Evolutionary conservation across 30 jellyfish, hydroid and myxozoan genomes (phyloP), one percentile per base, ranked within the genome.

Genomic region (Turritopsis dohrnii): DNA sequence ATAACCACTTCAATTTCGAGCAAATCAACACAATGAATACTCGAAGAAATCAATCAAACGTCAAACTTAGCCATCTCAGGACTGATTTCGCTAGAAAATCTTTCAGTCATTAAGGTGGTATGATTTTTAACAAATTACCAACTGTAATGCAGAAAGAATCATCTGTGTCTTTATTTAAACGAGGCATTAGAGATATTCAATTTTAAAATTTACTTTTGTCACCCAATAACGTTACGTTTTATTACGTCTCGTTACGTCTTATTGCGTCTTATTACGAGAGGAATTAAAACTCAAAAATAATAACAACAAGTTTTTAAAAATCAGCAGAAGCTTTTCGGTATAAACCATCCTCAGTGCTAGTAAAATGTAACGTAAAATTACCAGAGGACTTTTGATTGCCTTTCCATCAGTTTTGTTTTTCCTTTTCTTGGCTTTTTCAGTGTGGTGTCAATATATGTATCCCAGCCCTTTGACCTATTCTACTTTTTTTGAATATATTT

Each of bases 51-150:
- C 72, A 54, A 54, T 54, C 72, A 54, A 54, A 54, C 72, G n/a
- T 54, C 72, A 54, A 54, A 54, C 72, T 54, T 54, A 54, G 72
- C 72, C 72, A 54, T 54, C 72, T 54, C n/a, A 54, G 72, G 72
- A 54, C 18, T 54, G n/a, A 54, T 16, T 54, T 54, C 72, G 72
- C 72, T 16, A 54, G 72, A 54, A 54, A 54, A 54, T 54, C 18
- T 54, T 54, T 54, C 72, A 54, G 72, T 54, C 72, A 54, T 54
- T n/a, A 54, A 54, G 72, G 72, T 54, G 72, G n/a, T n/a, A n/a
- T n/a, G n/a, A n/a, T n/a, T n/a, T n/a, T n/a, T n/a, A n/a, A n/a
- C n/a, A n/a, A n/a, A n/a, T n/a, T n/a, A n/a, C n/a, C n/a, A n/a
- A n/a, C n/a, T n/a, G n/a, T n/a, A n/a, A n/a, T n/a, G n/a, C n/a